Evolutionary conservation across 2,888 invertebrate species (phyloP), one percentile per base, ranked within the genome.

Genomic region (Cheilosia vernalis): DNA sequence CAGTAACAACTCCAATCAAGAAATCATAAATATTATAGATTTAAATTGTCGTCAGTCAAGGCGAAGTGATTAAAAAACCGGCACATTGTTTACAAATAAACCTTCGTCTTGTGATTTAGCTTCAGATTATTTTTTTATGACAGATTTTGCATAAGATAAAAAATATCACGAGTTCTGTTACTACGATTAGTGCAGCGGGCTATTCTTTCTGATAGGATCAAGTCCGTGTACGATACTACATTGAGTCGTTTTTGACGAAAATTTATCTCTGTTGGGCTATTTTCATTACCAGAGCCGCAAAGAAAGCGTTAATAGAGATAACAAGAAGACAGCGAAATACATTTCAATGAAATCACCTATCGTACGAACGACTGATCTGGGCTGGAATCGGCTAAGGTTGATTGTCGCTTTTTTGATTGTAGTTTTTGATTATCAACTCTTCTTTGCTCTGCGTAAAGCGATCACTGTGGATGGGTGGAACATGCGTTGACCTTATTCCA

Each of bases 121-220:
- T 7, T n/a, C n/a, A 47, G 47, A 47, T 47, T 47, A 10, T 19
- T 47, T 19, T 47, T 19, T 10, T 19, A 7, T 30, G n/a, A 10
- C 19, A 17, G 9, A 17, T 33, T 33, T 56, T 47, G 19, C 33
- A 33, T 56, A 56, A 56, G 33, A 33, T 33, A 56, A 56, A 56
- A 33, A 56, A 56, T 10, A 56, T 33, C 56, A 56, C 56, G 56
- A 56, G 33, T 37, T 17, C 33, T 37, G 37, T 37, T 37, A 4
- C 3, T 37, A 37, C 37, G 4, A 13, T 37, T 37, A 13, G 13
- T 33, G 33, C 33, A 10, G 33, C 10, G 33, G 10, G 3, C 10
- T 2, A 33, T 10, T 6, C 27, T 33, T 10, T 33, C 3, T 2
- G 33, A 10, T 33, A 9, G 33, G 33, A 33, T 33, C 33, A 9